Percentiles rank a stretch among this genome's conserved stretches.
Conservation (phyloP, 2,888 invertebrate genomes). For the Eupithecia subfuscata region DNA sequence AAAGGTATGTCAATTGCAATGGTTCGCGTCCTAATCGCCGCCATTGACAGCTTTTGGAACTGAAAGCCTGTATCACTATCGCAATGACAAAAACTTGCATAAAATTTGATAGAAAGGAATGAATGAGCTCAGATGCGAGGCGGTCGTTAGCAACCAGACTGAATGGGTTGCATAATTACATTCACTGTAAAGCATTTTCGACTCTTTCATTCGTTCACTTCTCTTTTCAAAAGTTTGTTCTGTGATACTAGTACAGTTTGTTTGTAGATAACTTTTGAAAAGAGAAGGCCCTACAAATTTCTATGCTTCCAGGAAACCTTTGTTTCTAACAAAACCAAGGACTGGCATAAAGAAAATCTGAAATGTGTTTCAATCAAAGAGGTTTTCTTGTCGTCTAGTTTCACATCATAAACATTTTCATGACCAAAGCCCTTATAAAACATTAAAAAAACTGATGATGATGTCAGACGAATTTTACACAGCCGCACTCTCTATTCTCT, state of each 20-base stretch:
- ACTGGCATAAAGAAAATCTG: too few species aligned
- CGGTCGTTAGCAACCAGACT: conserved; percentile 42
- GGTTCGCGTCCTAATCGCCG: too few species aligned
- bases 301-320: not conserved
- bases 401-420: not conserved
- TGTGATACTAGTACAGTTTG: not conserved
- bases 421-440: too few species aligned
- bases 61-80: not conserved
- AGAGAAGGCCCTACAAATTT: not conserved
- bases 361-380: not conserved
- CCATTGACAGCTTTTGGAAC: not conserved
- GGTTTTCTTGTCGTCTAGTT: not conserved
- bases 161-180: conserved; percentile 68
- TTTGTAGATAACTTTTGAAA: not conserved
- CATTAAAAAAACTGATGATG: too few species aligned
- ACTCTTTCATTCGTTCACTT: conserved; percentile 52
- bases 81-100: conserved; percentile 19
- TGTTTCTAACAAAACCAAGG: not conserved
- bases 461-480: too few species aligned
- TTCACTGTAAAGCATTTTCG: conserved; percentile 56
- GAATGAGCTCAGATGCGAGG: conserved; percentile 29
- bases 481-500: too few species aligned
- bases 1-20: too few species aligned
- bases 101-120: conserved; percentile 23
- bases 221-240: conserved; percentile 24